Evolutionary conservation across 1,140 invertebrate species (phyloP), one percentile per base, ranked within the genome.

Genomic region (Nephila pilipes): DNA sequence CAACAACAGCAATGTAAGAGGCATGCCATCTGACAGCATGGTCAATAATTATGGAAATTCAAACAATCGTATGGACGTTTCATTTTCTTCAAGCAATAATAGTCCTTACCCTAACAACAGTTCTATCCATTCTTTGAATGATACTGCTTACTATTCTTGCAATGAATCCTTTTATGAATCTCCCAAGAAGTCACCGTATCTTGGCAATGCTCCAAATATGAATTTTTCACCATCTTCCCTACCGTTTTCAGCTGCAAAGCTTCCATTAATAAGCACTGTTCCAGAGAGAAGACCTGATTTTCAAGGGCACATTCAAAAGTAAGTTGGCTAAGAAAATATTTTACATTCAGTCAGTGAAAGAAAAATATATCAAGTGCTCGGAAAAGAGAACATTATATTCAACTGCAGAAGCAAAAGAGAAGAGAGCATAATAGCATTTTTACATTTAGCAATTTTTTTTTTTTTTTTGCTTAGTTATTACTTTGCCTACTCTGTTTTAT

Each of bases 1-100:
- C 36, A n/a, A 36, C 22, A 36, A 3, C 18, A 36, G 46, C 18
- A 81, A 1, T 18, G 10, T 81, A 8, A 81, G 83, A 80, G 75
- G 29, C 5, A 75, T 60, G 58, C 22, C 25, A 6, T 8, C 25
- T 46, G 91, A 92, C n/a, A 92, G 91, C 29, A 92, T 92, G 91
- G 65, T 63, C n/a, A 92, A 92, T 32, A 92, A 92, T 63, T 92
- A 55, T 92, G 83, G 83, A 32, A 54, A 69, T 85, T 85, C 90
- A 14, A 55, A 8, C 2, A 22, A n/a, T 5, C 25, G 3, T n/a
- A n/a, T 92, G 58, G 79, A 92, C 60, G 4, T 5, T 22, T 85
- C 90, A 36, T 25, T 38, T 85, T 63, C 25, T 55, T 20, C 20
- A 46, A 79, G 75, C 46, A 87, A 36, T 79, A 75, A 75, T 75